A percentile compares a stretch with the other conserved stretches of the same genome.
phyloP scores from a whole-genome alignment of 2,113 vertebrate species.

The Ranitomeya variabilis region DNA sequence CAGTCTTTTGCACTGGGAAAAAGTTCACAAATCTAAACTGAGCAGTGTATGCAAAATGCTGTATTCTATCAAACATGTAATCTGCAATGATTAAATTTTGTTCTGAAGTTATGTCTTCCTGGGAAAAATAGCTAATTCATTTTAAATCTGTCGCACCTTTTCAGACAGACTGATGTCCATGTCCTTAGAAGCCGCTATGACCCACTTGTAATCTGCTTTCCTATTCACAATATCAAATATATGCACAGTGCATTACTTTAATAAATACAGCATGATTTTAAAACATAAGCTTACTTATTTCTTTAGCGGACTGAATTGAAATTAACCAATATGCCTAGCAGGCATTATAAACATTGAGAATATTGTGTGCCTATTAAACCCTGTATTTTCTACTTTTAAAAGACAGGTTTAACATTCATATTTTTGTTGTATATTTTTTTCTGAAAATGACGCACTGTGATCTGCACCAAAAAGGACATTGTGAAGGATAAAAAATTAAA shows the following conservation, averaged over 20 bases:
- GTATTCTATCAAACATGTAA: background rate
- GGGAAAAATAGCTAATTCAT: conserved; percentile 17
- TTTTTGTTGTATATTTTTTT: too few relatives aligned
- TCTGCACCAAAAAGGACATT: too few relatives aligned
- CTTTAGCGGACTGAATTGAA: background rate
- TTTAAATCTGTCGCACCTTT: conserved; percentile 9
- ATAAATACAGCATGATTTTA: background rate
- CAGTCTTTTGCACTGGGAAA: background rate
- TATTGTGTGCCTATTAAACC: background rate
- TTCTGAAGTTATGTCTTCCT: conserved; percentile 10
- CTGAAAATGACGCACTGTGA: too few relatives aligned
- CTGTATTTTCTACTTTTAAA: background rate
- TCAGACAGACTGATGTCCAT: background rate
- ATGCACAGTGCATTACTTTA: background rate
- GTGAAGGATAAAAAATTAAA: too few relatives aligned
- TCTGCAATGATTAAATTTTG: conserved; percentile 5
- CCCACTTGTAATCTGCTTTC: conserved; percentile 26
- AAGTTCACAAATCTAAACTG: background rate
- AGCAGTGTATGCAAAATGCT: too few relatives aligned
- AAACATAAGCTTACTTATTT: background rate
- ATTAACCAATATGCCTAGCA: background rate
- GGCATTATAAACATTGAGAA: background rate
- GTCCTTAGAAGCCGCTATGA: conserved; percentile 33
- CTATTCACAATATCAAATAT: conserved; percentile 21
- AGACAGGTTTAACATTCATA: too few relatives aligned